phyloP scores from a whole-genome alignment of 2,113 vertebrate genomes.

The Acrocephalus arundinaceus region DNA sequence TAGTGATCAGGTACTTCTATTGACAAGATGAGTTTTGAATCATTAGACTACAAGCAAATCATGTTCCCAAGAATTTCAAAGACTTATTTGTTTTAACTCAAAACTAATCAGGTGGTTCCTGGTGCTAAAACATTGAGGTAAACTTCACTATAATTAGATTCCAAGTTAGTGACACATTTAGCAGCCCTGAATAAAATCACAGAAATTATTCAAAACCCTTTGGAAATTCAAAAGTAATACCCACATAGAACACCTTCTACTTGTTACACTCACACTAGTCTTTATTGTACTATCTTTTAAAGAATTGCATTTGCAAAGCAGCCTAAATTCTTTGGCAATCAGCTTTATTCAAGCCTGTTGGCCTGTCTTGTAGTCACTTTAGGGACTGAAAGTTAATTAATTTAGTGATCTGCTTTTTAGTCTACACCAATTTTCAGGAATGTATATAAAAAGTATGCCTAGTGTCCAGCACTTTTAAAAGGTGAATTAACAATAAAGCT shows the following conservation, averaged over 20 bases:
- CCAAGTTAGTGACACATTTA: neutral
- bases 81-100: neutral
- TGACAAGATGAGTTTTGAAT: neutral
- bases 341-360: neutral
- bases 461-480: neutral
- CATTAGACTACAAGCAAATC: neutral
- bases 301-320: neutral
- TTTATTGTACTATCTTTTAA: neutral
- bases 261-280: neutral
- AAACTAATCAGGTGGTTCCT: neutral
- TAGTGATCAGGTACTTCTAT: neutral
- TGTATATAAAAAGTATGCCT: neutral
- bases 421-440: neutral
- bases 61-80: neutral
- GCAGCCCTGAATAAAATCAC: neutral
- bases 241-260: neutral
- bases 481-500: neutral
- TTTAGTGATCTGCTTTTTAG: neutral
- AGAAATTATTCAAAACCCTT: neutral
- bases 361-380: neutral
- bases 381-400: neutral
- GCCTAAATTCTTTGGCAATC: neutral
- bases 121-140: neutral
- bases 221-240: neutral
- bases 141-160: neutral